Evolutionary conservation across 2,888 invertebrate genomes (phyloP).

Genomic region (Trichopria drosophilae): DNA sequence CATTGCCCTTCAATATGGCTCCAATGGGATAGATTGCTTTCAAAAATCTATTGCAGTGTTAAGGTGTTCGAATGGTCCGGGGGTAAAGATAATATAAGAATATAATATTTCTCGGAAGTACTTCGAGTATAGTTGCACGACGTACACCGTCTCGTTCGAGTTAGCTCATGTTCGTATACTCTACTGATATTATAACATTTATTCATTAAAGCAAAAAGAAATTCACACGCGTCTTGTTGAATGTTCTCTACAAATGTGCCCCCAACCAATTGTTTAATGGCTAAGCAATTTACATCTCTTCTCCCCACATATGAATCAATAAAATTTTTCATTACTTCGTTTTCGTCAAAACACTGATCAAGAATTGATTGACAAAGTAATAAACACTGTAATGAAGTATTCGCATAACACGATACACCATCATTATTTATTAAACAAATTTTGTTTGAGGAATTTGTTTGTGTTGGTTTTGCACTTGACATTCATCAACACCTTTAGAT

Average conservation of each 20-base stretch:
- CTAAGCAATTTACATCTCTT: conserved; percentile 14
- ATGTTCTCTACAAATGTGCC: conserved; percentile 9
- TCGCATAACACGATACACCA: too few relatives aligned
- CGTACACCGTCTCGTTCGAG: neutral
- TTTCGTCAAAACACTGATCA: conserved; percentile 14
- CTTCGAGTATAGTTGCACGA: too few relatives aligned
- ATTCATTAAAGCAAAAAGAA: too few relatives aligned
- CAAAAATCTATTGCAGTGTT: conserved; percentile 7
- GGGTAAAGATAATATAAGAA: too few relatives aligned
- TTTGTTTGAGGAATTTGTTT: neutral
- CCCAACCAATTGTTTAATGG: conserved; percentile 21
- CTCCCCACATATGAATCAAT: too few relatives aligned
- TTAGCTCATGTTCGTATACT: conserved; percentile 5
- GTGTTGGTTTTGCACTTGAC: too few relatives aligned
- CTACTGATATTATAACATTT: neutral
- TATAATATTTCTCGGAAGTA: too few relatives aligned
- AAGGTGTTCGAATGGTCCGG: neutral
- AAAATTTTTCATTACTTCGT: conserved; percentile 3
- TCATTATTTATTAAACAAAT: neutral
- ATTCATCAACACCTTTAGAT: conserved; percentile 5
- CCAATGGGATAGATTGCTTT: conserved; percentile 1
- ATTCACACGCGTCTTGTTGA: too few relatives aligned
- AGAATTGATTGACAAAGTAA: neutral
- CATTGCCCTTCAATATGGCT: too few relatives aligned
- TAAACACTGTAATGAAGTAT: conserved; percentile 2